Evolutionary conservation across 2,888 invertebrate species (phyloP).

Genomic region (Clistopyga incitator): DNA sequence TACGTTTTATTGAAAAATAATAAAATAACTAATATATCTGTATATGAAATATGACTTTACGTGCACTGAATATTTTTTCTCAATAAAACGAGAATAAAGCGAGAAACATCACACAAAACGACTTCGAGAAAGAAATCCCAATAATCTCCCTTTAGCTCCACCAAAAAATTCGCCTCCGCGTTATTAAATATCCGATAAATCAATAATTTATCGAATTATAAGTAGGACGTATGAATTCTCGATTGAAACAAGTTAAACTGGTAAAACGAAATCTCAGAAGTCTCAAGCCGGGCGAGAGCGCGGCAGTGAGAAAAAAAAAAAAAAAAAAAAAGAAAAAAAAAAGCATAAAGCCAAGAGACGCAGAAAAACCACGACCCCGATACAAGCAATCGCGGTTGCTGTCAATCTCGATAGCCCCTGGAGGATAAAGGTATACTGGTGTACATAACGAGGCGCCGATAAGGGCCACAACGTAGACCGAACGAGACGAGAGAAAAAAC

Average conservation of each 20-base stretch:
- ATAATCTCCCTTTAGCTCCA: background rate
- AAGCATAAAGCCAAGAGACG: conserved; percentile 7
- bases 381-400: conserved; percentile 52
- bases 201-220: conserved; percentile 10
- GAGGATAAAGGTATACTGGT: conserved; percentile 54
- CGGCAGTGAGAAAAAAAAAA: background rate
- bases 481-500: conserved; percentile 28
- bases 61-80: too few species aligned
- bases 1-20: too few species aligned
- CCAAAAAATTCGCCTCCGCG: background rate
- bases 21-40: too few species aligned
- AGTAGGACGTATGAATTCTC: background rate
- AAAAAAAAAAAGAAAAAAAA: background rate
- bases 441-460: conserved; percentile 59
- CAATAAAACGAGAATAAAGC: too few species aligned
- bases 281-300: background rate
- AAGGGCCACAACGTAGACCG: conserved; percentile 42
- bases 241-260: conserved; percentile 15
- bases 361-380: conserved; percentile 44
- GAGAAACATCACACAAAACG: too few species aligned
- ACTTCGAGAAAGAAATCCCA: too few species aligned
- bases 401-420: conserved; percentile 54
- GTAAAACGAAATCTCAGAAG: conserved; percentile 5
- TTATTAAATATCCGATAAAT: background rate
- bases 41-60: too few species aligned